Evolutionary conservation across 2,888 invertebrate species (phyloP).

Genomic region (Cyrtodaria siliqua): DNA sequence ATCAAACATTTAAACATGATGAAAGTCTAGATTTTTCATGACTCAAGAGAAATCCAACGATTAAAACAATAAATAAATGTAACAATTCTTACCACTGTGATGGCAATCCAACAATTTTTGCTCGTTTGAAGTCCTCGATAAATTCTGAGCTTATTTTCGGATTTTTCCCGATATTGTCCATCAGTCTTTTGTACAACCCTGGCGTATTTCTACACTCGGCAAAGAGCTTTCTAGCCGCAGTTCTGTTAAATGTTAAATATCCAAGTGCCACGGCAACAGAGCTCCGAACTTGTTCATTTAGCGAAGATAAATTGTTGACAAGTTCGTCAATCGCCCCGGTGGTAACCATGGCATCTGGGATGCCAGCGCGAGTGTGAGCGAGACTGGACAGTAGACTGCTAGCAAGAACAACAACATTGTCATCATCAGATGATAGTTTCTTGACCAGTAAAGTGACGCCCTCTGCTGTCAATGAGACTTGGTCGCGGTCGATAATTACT

Average conservation of each 20-base stretch:
- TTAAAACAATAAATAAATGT: too few relatives aligned
- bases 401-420: constrained; percentile 83
- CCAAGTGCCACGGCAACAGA: constrained; percentile 84
- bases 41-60: too few relatives aligned
- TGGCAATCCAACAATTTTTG: constrained; percentile 83
- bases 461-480: constrained; percentile 83
- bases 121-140: constrained; percentile 82
- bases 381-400: constrained; percentile 84
- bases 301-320: constrained; percentile 78
- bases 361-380: constrained; percentile 85
- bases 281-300: constrained; percentile 80
- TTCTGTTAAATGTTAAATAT: constrained; percentile 85
- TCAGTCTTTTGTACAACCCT: constrained; percentile 81
- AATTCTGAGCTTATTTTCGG: constrained; percentile 84
- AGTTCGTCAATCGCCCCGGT: constrained; percentile 83
- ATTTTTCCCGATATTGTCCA: constrained; percentile 82
- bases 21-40: too few relatives aligned
- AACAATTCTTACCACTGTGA: constrained; percentile 81
- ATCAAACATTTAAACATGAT: too few relatives aligned
- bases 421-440: constrained; percentile 79
- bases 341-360: constrained; percentile 86
- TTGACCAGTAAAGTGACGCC: constrained; percentile 83
- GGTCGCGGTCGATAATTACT: constrained; percentile 84
- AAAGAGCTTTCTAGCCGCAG: constrained; percentile 83
- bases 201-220: constrained; percentile 82